Evolutionary conservation across 2,888 invertebrate genomes (phyloP).

Genomic region (Erannis defoliaria): DNA sequence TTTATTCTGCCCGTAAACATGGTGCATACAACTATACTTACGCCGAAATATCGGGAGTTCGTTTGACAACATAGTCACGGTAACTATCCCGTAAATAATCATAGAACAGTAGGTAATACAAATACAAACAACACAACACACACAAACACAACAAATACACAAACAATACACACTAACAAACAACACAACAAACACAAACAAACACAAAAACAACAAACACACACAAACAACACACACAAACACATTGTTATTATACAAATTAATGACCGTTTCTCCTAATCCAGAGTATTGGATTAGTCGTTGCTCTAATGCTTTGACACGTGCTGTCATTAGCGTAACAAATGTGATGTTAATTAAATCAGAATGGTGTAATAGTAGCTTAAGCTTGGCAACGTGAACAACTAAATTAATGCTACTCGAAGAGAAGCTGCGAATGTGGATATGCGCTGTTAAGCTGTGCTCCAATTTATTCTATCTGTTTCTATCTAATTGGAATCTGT

Average conservation of each 20-base stretch:
- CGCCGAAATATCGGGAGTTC: too few species aligned
- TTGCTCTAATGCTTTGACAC: conserved; percentile 3
- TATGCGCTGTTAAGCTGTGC: conserved; percentile 17
- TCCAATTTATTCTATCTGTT: conserved; percentile 26
- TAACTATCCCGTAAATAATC: too few species aligned
- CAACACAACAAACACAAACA: too few species aligned
- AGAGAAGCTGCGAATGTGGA: conserved; percentile 9
- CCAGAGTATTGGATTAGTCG: neutral
- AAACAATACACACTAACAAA: too few species aligned
- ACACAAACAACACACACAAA: too few species aligned
- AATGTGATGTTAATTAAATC: conserved; percentile 20
- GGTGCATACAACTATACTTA: too few species aligned
- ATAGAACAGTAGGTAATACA: too few species aligned
- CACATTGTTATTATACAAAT: neutral
- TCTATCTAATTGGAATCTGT: conserved; percentile 35
- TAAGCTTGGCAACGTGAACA: conserved; percentile 8
- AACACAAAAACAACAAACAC: too few species aligned
- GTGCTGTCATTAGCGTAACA: conserved; percentile 9
- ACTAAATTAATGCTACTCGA: conserved; percentile 18
- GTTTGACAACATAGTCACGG: too few species aligned
- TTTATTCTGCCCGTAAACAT: too few species aligned
- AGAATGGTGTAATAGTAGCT: conserved; percentile 6
- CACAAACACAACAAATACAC: too few species aligned
- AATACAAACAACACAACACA: too few species aligned
- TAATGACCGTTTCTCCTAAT: neutral